phyloP scores from a whole-genome alignment of 2,113 vertebrate genomes.

The Pachycephala philippinensis region DNA sequence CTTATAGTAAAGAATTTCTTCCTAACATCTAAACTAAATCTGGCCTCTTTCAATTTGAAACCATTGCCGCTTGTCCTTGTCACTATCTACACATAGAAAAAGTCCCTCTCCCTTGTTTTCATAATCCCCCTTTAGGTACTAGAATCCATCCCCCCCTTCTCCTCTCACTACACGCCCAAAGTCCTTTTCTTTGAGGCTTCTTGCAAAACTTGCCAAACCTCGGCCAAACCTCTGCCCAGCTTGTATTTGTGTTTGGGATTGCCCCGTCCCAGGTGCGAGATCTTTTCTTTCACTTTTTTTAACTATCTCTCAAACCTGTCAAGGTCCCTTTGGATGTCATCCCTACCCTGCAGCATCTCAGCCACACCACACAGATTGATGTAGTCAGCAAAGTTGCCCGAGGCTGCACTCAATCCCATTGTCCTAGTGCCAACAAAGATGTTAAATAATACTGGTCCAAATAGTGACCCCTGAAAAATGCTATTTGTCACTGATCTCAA shows the following conservation, averaged over 20 bases:
- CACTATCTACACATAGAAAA: rapidly evolving
- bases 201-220: background rate
- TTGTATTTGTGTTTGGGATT: background rate
- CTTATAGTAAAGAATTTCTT: background rate
- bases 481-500: background rate
- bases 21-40: background rate
- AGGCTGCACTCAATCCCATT: background rate
- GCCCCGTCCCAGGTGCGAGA: background rate
- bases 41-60: background rate
- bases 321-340: background rate
- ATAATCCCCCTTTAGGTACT: background rate
- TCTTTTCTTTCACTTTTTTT: background rate
- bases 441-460: background rate
- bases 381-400: background rate
- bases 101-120: background rate
- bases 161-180: background rate
- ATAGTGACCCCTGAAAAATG: background rate
- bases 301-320: background rate
- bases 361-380: rapidly evolving
- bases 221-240: background rate
- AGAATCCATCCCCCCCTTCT: background rate
- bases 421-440: background rate
- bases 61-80: background rate
- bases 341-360: background rate
- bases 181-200: background rate